phyloP scores from a whole-genome alignment of 1,140 invertebrate genomes.

The Magallana gigas region DNA sequence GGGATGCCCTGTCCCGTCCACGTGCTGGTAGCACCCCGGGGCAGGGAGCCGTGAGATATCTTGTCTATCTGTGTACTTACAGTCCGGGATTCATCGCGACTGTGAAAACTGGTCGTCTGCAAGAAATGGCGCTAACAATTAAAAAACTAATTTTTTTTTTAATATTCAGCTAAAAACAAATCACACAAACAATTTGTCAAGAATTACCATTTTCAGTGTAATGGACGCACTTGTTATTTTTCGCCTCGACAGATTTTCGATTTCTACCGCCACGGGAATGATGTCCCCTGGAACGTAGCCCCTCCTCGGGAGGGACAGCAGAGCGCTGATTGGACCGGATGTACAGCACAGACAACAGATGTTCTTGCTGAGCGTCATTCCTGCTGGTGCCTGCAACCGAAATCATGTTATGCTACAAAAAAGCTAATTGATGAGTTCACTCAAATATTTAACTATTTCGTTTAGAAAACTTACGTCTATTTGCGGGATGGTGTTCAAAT shows the following conservation, averaged over 20 bases:
- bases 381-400: not conserved
- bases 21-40: constrained; percentile 66
- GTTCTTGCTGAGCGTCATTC: constrained; percentile 25
- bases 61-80: constrained; percentile 66
- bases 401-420: too few species aligned
- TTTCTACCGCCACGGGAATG: constrained; percentile 67
- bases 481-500: constrained; percentile 68
- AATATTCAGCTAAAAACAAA: too few species aligned
- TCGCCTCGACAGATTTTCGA: constrained; percentile 68
- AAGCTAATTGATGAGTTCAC: too few species aligned
- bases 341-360: constrained; percentile 74
- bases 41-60: constrained; percentile 65
- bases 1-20: constrained; percentile 71
- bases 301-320: constrained; percentile 63
- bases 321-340: constrained; percentile 69
- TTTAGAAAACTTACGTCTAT: constrained; percentile 46
- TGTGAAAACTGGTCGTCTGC: constrained; percentile 66
- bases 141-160: not conserved
- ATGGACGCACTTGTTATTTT: constrained; percentile 68
- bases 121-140: constrained; percentile 8
- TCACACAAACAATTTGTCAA: not conserved
- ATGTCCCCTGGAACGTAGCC: constrained; percentile 74
- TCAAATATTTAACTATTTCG: too few species aligned
- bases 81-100: constrained; percentile 61
- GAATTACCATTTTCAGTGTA: constrained; percentile 69